Evolutionary conservation across 2,797 vertebrate genomes (phyloP), one percentile per base, ranked within the genome.

Genomic region (Acrocephalus scirpaceus): DNA sequence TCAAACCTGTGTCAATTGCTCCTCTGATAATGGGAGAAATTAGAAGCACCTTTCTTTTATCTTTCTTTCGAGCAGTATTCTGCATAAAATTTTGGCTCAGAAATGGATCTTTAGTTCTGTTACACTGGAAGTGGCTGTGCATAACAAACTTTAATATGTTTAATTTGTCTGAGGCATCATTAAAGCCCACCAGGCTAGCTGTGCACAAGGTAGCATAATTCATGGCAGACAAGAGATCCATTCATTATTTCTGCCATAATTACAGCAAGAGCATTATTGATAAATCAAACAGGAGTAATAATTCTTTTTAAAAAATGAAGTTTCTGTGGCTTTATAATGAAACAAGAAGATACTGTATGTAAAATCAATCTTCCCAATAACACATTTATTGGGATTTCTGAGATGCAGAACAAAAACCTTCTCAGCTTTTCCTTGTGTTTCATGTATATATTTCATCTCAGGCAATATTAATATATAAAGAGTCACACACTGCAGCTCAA

Each of bases 201-300:
- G 66, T 73, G 53, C 53, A 74, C 36, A 86, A 90, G 77, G 94
- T 36, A 92, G 69, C 69, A 93, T 98, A 97, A 97, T 96, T 98
- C 97, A 97, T 56, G 86, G 77, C 27, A 93, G 95, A 96, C 90
- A 93, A 93, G 95, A 97, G 97, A 97, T 97, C 96, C 95, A 97
- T 98, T 97, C 82, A 94, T 98, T 98, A 97, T 96, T 97, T 92
- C 84, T 97, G 87, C 92, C 93, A 96, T 97, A 98, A 98, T 98
- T 98, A 98, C 89, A 93, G 86, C 58, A 92, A 88, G 89, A 96
- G 48, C 44, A 70, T 97, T 97, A 98, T 96, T 97, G 97, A 97
- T 98, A 97, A 97, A 98, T 96, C 95, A 97, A 97, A 95, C 32
- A 61, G 57, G 96, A 96, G 80, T 96, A 96, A 97, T 97, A 97